Base-by-base conservation (phyloP, 2,888 invertebrate species). In the Ochlodes sylvanus region DNA sequence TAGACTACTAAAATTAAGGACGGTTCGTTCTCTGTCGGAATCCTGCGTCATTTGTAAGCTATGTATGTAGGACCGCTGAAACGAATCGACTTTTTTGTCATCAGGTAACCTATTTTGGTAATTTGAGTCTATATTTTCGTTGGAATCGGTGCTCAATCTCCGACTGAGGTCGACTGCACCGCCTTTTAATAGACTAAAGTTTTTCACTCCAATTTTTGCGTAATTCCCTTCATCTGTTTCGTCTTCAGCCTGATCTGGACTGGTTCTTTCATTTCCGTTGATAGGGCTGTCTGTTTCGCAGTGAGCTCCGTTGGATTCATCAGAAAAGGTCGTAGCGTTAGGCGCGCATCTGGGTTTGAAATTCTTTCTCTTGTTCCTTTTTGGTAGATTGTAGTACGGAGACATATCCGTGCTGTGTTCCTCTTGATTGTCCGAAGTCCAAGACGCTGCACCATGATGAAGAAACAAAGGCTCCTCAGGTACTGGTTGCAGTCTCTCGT, bases 341-440 rank as follows among this genome's bases (percentile, higher is more conserved):
- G 96, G 96, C 69, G 94, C 93, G 85, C 96, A 97, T 77, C 97
- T 92, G 0, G 97, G 97, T 78, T 96, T 95, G 87, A 97, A 96
- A 85, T 97, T 96, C 86, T 97, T 97, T 75, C 97, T 90, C 78
- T 96, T 96, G 91, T 96, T 96, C 78, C 96, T 94, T 85, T 95
- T 95, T 71, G 95, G 95, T 83, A 93, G 90, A 75, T 93, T 94
- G 79, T 90, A 90, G 80, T 91, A 91, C 0, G 90, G 90, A 5
- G 92, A 88, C 81, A 90, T 83, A 74, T 90, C 88, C 2, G 88
- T 78, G 80, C 84, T 86, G 74, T 86, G 88, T 69, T 90, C 92
- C 52, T 90, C 90, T 73, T 89, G 89, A 78, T 92, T 79, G 68
- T 90, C 89, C 9, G 83, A 77, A 66, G 84, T 77, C 86, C 95